These are phyloP conservation scores for Conger conger DNA, from an alignment of 2,113 vertebrate genomes.

Conservation along the genomic window DNA sequence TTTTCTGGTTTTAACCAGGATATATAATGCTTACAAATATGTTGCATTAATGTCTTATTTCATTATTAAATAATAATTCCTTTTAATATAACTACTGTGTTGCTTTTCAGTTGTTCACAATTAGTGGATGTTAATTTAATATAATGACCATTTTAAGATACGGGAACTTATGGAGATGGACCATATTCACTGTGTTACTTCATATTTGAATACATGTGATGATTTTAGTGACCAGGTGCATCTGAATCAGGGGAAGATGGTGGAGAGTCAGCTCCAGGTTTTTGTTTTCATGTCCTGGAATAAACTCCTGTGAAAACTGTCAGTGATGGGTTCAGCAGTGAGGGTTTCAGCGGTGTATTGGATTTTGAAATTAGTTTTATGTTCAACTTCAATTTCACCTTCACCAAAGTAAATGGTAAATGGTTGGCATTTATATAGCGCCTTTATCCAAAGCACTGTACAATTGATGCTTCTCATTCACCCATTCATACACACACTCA, in stretches of 20 bases:
- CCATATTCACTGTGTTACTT: not conserved
- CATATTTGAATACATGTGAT: not conserved
- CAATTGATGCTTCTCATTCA: no score
- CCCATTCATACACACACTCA: no score
- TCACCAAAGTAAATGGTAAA: not conserved
- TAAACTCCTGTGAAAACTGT: not conserved
- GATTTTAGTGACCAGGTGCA: not conserved
- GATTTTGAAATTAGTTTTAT: not conserved
- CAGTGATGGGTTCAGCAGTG: not conserved
- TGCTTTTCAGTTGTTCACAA: not conserved
- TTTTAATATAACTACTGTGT: not conserved
- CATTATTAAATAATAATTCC: not conserved
- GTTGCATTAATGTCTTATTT: not conserved
- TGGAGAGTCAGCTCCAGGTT: not conserved
- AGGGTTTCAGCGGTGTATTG: not conserved
- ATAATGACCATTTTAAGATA: not conserved
- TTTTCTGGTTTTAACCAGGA: not conserved
- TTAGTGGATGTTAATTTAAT: not conserved
- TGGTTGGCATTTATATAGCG: no score
- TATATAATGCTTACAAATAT: not conserved
- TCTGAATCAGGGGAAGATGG: not conserved
- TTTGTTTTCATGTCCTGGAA: not conserved
- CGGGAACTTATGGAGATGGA: not conserved
- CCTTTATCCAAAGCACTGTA: no score
- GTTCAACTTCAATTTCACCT: not conserved